Evolutionary conservation across 2,888 invertebrate genomes (phyloP), one percentile per base, ranked within the genome.

Genomic region (Elegia similella): DNA sequence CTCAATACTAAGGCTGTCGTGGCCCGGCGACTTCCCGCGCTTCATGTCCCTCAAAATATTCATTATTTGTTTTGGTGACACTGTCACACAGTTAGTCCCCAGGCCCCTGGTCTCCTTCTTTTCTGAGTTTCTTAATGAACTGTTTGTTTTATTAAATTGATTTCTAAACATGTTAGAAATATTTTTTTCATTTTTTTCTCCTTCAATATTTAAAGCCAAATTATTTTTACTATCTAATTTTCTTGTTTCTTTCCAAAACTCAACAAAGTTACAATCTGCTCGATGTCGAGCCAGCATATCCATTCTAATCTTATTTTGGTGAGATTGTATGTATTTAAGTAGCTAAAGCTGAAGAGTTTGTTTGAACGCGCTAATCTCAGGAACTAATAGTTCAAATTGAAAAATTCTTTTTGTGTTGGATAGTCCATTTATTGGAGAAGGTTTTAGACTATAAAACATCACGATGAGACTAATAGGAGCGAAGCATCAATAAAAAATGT

Each of bases 191-290:
- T 50, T 32, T 10, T 16, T 16, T 34, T 34, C 50, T 7, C 34
- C 50, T 8, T 50, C 50, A 34, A 50, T 16, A 34, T 50, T 50
- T 34, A 6, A 2, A 6, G 50, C 34, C n/a, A 50, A 6, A 50
- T 7, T 34, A 34, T 15, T 52, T 17, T 52, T 52, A 42, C 2
- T 10, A 6, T 52, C 16, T 10, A 38, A 17, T 17, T 52, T 52
- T 38, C 42, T 52, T 16, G 38, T 52, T 17, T 52, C 16, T 38
- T 52, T 52, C 38, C 52, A 52, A 52, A 52, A 52, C 15, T 52
- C 17, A 10, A 38, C 38, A 17, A 52, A 52, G 17, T 52, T 52
- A 12, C 38, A 15, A 17, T 10, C 30, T 16, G 42, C 34, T 16
- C 34, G 30, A 52, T 52, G 17, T 3, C 38, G 38, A 17, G 38